Evolutionary conservation across 2,113 vertebrate species (phyloP).

Genomic region (Xiphophorus couchianus): DNA sequence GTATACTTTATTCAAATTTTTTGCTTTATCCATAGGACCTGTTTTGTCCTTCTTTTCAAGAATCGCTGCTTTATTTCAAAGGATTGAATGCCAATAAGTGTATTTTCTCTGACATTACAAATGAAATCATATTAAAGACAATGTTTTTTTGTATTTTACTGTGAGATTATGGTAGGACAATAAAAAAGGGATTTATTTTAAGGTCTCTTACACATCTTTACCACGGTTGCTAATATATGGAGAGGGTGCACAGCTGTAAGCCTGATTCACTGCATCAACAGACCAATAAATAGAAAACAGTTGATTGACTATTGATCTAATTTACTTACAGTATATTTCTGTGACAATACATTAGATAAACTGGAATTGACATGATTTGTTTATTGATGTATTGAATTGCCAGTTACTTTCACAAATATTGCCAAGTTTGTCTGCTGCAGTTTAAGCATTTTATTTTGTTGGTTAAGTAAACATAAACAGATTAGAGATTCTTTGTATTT

Average conservation of each 20-base stretch:
- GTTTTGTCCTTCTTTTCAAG: too few relatives aligned
- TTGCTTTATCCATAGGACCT: too few relatives aligned
- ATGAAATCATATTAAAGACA: too few relatives aligned
- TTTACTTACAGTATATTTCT: not conserved
- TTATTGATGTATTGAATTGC: not conserved
- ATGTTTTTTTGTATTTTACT: too few relatives aligned
- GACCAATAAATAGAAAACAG: not conserved
- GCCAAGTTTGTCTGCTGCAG: not conserved
- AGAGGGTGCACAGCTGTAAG: constrained; percentile 18
- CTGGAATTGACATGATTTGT: not conserved
- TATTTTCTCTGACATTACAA: too few relatives aligned
- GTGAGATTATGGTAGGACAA: too few relatives aligned
- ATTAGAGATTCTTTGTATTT: not conserved
- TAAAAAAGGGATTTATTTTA: not conserved
- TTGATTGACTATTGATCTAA: too few relatives aligned
- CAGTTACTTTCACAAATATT: not conserved
- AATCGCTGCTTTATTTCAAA: too few relatives aligned
- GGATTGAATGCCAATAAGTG: too few relatives aligned
- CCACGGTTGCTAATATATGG: not conserved
- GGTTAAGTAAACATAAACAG: not conserved
- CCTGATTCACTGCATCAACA: constrained; percentile 21
- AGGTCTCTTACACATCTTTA: not conserved
- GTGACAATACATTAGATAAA: not conserved
- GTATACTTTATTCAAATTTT: too few relatives aligned
- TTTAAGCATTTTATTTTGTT: not conserved